Conservation (phyloP, 2,113 vertebrate genomes). For the Ailurus styani region DNA sequence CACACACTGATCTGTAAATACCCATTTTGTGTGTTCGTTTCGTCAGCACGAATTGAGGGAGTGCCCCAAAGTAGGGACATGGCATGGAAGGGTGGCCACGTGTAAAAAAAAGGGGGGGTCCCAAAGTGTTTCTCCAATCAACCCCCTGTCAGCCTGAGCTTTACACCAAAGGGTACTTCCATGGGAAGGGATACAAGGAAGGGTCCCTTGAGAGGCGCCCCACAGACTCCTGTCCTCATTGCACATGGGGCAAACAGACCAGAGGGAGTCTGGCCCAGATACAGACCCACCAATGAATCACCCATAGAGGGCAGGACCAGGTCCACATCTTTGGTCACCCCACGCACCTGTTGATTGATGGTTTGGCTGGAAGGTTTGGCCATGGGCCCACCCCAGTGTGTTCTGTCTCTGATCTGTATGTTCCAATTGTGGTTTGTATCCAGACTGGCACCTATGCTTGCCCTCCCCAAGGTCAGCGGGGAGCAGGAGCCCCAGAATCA, state of each 20-base stretch:
- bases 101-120: background rate
- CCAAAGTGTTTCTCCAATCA: background rate
- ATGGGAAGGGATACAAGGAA: background rate
- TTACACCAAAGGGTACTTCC: background rate
- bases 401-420: background rate
- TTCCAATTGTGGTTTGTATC: background rate
- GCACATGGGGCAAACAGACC: background rate
- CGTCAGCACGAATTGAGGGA: background rate
- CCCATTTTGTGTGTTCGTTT: background rate
- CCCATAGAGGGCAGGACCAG: fast-evolving
- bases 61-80: background rate
- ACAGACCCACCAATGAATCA: background rate
- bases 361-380: background rate
- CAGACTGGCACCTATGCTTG: constrained; percentile 4
- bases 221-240: background rate
- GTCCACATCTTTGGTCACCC: background rate
- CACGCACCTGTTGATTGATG: constrained; percentile 73
- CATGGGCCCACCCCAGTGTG: background rate
- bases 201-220: background rate
- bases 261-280: background rate
- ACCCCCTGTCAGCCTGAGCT: background rate
- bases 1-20: background rate
- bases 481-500: background rate
- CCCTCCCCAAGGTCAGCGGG: constrained; percentile 58
- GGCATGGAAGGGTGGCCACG: background rate